Evolutionary conservation across 1,140 invertebrate genomes (phyloP), one percentile per base, ranked within the genome.

Genomic region (Aphaenogaster ashmeadi): DNA sequence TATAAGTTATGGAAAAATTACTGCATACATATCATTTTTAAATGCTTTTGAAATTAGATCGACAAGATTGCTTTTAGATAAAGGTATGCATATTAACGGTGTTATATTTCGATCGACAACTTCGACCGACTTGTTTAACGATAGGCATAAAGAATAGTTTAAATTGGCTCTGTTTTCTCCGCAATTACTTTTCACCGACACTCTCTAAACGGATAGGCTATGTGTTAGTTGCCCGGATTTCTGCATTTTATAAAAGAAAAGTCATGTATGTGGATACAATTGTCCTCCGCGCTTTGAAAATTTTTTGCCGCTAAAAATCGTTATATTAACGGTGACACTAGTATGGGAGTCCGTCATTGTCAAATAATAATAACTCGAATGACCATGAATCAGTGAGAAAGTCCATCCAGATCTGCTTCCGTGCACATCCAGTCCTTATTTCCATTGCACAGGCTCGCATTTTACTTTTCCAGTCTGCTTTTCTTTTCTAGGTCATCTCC

Each of bases 341-440:
- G 50, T 54, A 64, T 79, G n/a, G 33, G 11, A 38, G 41, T 21
- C 13, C 21, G 36, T 60, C n/a, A 74, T 38, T 64, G 83, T 88
- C 87, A 71, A 77, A 66, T 18, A 11, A 47, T 21, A 66, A 47
- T 21, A 66, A 74, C 13, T 64, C n/a, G 7, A 41, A 44, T 41
- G 56, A 11, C 11, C 21, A 27, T 62, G 64, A 87, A 81, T 89
- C 77, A 27, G 84, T 94, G 94, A 93, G 94, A 95, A 95, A 95
- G 94, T 95, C 91, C 54, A 91, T 71, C 7, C 92, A 93, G 94
- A 94, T 95, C 92, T 95, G 95, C 91, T 95, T 91, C 91, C 92
- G 74, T 95, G 95, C 93, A 94, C 95, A 95, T 95, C 88, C 92
- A 95, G 95, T 94, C 74, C 95, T 94, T 92, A 89, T 89, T 94